Evolutionary conservation across 2,888 invertebrate genomes (phyloP).

Genomic region (Mesorhabditis spiculigera): DNA sequence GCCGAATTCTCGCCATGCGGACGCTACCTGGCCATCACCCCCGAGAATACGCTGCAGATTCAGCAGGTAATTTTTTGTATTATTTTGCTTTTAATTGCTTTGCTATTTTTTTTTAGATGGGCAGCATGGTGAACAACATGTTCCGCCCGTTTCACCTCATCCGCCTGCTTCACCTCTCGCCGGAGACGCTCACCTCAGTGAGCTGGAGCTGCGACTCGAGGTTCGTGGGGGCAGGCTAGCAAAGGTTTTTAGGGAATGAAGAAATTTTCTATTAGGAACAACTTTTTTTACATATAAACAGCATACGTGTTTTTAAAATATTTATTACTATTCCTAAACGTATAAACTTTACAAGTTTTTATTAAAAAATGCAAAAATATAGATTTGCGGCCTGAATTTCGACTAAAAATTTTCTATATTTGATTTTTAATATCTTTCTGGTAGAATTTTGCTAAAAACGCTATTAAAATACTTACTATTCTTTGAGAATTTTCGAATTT

Average conservation of each 20-base stretch:
- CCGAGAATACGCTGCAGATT: not conserved
- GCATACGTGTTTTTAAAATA: no score
- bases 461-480: no score
- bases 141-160: constrained; percentile 84
- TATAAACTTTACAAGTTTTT: no score
- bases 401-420: no score
- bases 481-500: not conserved
- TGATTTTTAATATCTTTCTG: no score
- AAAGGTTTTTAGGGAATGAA: no score
- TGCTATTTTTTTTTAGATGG: constrained; percentile 66
- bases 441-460: no score
- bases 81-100: not conserved
- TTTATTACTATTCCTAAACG: no score
- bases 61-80: constrained; percentile 63
- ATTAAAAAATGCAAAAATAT: no score
- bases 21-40: not conserved
- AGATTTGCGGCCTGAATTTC: no score
- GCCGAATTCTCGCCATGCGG: constrained; percentile 91
- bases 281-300: no score
- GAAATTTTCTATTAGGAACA: no score
- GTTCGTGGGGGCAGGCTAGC: constrained; percentile 50
- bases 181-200: constrained; percentile 78
- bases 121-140: constrained; percentile 72
- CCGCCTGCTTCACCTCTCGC: constrained; percentile 76
- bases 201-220: constrained; percentile 91